phyloP scores from a whole-genome alignment of 2,797 vertebrate species.

The Ptychadena robeensis region DNA sequence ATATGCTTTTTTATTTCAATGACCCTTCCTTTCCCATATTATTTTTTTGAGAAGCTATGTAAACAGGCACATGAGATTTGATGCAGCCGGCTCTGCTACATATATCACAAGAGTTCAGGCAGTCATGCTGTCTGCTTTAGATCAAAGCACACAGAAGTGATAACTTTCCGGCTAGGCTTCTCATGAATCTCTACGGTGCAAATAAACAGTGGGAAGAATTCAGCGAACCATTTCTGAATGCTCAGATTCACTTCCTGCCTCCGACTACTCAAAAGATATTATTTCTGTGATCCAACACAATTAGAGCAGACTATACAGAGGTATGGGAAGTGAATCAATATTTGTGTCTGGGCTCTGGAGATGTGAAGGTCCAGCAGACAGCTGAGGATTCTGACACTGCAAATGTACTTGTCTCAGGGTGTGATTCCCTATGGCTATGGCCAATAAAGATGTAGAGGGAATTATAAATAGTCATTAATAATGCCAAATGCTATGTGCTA shows the following conservation, averaged over 20 bases:
- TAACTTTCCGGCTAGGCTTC: not conserved
- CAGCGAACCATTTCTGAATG: conserved; percentile 23
- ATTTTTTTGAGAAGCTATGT: not conserved
- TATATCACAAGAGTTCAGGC: not conserved
- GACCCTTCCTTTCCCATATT: not conserved
- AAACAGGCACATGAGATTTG: not conserved
- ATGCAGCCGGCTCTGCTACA: not conserved
- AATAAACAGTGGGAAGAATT: conserved; percentile 39
- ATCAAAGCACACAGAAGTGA: not conserved
- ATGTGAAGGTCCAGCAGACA: conserved; percentile 11
- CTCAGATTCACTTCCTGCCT: conserved; percentile 36
- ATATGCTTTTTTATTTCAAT: no score
- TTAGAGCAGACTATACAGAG: conserved; percentile 38
- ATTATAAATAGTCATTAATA: not conserved
- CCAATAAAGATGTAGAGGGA: conserved; percentile 1
- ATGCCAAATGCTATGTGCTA: not conserved
- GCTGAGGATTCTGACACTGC: not conserved
- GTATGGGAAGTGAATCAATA: conserved; percentile 46
- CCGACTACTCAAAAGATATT: not conserved
- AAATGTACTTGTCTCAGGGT: not conserved
- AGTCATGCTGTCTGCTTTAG: not conserved
- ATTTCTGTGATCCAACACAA: conserved; percentile 39
- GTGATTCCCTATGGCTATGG: conserved; percentile 39
- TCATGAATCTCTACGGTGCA: not conserved
- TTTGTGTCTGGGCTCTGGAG: conserved; percentile 27